phyloP scores from a whole-genome alignment of 1,140 invertebrate species.

The Drosophila lini region DNA sequence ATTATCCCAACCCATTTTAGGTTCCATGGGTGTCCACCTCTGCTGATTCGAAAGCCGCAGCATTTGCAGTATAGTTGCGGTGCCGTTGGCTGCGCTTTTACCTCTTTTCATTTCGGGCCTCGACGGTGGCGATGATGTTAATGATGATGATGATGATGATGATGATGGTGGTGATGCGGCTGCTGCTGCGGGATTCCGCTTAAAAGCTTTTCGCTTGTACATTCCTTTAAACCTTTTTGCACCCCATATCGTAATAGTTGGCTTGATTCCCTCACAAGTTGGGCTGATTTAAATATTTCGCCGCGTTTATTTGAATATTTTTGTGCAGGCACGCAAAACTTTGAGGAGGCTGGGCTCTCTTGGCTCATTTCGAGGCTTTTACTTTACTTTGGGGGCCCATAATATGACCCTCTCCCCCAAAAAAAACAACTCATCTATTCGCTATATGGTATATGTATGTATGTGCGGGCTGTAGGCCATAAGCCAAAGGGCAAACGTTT shows the following conservation, averaged over 20 bases:
- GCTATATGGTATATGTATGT: background rate
- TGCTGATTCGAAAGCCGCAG: conserved; percentile 23
- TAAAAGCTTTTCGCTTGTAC: conserved; percentile 28
- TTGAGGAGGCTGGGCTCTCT: conserved; percentile 7
- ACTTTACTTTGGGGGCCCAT: conserved; percentile 44
- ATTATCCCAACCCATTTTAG: background rate
- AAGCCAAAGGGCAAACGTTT: conserved; percentile 55
- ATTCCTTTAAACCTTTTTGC: conserved; percentile 19
- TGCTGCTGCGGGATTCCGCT: conserved; percentile 14
- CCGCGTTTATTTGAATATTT: conserved; percentile 39
- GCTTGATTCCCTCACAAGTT: conserved; percentile 9
- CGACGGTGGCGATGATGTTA: background rate
- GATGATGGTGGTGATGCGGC: conserved; percentile 25
- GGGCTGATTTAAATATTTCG: conserved; percentile 21
- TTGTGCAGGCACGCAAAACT: conserved; percentile 17
- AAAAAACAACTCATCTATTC: background rate
- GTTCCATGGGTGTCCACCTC: background rate
- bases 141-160: background rate
- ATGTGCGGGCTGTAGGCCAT: conserved; percentile 15
- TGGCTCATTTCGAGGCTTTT: conserved; percentile 33
- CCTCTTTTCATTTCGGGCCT: conserved; percentile 15
- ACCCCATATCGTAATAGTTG: conserved; percentile 8
- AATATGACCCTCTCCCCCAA: background rate
- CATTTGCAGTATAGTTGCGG: conserved; percentile 40
- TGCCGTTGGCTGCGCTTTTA: conserved; percentile 13